Base-by-base conservation (phyloP, 2,113 vertebrate species). In the Eclectus roratus region DNA sequence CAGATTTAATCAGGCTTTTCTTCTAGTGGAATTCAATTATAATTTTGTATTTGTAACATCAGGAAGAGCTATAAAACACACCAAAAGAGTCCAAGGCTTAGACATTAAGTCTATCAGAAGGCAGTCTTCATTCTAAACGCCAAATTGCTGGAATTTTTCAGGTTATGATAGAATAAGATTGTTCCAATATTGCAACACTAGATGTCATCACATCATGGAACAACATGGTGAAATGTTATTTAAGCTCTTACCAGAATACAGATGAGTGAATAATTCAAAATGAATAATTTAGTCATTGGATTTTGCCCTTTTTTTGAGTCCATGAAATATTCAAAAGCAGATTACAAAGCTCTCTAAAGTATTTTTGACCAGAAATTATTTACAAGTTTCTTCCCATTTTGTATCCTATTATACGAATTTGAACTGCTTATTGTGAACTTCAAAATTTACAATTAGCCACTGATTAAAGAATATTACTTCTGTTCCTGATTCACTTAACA, bases 131-230 rank as follows among this genome's bases (percentile, higher is more conserved):
- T 68, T 71, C 11, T 37, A 76, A 31, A 60, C 7, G 41, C 19
- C 28, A 80, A 55, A 91, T 52, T 72, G 14, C 11, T n/a, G 21
- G 3, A 6, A 53, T 76, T 82, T 87, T 95, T 87, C 49, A 58
- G 29, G 19, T 84, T 81, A 52, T 80, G 44, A 68, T 52, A 82
- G 23, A 91, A 79, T 28, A 91, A 68, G 35, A 85, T 87, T 58
- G 80, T 92, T 96, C 88, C 93, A 96, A 82, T 95, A 79, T 60
- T 95, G 46, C 17, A 97, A 97, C 96, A 97, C 96, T 97, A 96
- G 96, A 92, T 96, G 96, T 96, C 96, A 97, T 97, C 96, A 92
- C 93, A 94, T 86, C 93, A 95, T 97, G 94, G 58, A 85, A 82
- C 93, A 95, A 85, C 73, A 85, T 94, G 78, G 37, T 85, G 46